Conservation (phyloP, 2,797 vertebrate genomes). For the Pseudochirops corinnae region DNA sequence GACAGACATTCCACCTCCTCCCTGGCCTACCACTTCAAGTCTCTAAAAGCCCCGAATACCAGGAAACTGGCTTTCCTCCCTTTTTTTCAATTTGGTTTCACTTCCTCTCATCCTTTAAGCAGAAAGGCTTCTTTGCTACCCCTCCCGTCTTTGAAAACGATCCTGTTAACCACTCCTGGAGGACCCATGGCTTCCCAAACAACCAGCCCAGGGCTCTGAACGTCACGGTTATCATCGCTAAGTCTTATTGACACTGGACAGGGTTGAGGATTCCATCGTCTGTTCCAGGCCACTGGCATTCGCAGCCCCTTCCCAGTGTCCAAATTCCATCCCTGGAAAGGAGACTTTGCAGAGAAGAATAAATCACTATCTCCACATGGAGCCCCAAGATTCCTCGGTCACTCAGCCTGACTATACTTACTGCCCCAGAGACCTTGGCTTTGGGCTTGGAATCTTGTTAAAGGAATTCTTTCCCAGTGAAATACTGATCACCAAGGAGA, state of each 20-base stretch:
- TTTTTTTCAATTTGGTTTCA: neutral
- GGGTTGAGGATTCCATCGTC: accelerated
- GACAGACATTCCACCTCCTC: neutral
- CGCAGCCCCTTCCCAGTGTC: neutral
- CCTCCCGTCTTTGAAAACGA: neutral
- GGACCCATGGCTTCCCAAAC: neutral
- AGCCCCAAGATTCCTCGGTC: neutral
- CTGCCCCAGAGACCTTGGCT: conserved; percentile 39
- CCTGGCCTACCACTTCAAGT: neutral
- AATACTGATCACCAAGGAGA: neutral
- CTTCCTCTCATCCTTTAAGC: neutral
- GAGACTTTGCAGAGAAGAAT: neutral
- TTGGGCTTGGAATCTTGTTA: conserved; percentile 41
- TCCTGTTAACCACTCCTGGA: neutral
- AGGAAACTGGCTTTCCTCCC: neutral
- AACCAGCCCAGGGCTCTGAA: neutral
- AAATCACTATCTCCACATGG: neutral
- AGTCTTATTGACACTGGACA: too few relatives aligned
- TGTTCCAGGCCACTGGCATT: neutral
- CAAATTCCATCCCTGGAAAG: neutral
- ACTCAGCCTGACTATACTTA: conserved; percentile 37
- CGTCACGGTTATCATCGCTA: neutral
- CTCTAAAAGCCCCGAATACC: neutral
- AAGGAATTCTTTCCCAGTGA: conserved; percentile 57
- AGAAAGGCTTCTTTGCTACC: neutral